Evolutionary conservation across 2,888 invertebrate species (phyloP).

Genomic region (Drosophila antonietae): DNA sequence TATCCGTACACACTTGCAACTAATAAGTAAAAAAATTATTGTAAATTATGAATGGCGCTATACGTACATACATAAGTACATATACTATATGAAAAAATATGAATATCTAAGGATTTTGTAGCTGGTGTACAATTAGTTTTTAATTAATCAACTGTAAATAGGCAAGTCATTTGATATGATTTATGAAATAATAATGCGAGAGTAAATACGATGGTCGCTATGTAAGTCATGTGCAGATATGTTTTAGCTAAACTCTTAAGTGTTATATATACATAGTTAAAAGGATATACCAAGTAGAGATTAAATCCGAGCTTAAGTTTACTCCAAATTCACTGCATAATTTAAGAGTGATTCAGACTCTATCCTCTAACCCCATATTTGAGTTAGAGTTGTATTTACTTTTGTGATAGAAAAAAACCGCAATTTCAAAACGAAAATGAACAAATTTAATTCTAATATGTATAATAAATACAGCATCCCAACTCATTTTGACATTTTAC

Average conservation of each 20-base stretch:
- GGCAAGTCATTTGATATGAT: slow-evolving; percentile 74
- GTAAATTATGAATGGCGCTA: slow-evolving; percentile 35
- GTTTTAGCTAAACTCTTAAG: slow-evolving; percentile 62
- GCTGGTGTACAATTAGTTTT: slow-evolving; percentile 48
- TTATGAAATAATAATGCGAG: slow-evolving; percentile 41
- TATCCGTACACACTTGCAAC: slow-evolving; percentile 44
- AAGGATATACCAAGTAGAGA: slow-evolving; percentile 64
- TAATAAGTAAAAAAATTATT: slow-evolving; percentile 34
- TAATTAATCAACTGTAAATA: slow-evolving; percentile 57
- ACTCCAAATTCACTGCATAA: slow-evolving; percentile 32
- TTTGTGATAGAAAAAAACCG: slow-evolving; percentile 69
- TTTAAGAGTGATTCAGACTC: slow-evolving; percentile 28
- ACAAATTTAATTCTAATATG: slow-evolving; percentile 55
- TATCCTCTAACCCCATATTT: slow-evolving; percentile 31
- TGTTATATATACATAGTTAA: slow-evolving; percentile 70
- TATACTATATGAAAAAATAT: neutral
- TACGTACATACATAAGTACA: slow-evolving; percentile 11
- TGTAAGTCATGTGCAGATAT: slow-evolving; percentile 38
- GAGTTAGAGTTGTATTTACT: slow-evolving; percentile 74
- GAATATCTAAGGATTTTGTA: slow-evolving; percentile 32
- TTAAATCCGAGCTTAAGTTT: slow-evolving; percentile 49
- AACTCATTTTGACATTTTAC: slow-evolving; percentile 36
- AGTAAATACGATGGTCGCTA: slow-evolving; percentile 31
- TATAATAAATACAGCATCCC: slow-evolving; percentile 29
- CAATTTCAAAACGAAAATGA: slow-evolving; percentile 62